Percentiles rank a stretch among this genome's conserved stretches.
These are phyloP conservation scores for Thyatira batis DNA, from an alignment of 2,888 invertebrate genomes.

Conservation along the genomic window DNA sequence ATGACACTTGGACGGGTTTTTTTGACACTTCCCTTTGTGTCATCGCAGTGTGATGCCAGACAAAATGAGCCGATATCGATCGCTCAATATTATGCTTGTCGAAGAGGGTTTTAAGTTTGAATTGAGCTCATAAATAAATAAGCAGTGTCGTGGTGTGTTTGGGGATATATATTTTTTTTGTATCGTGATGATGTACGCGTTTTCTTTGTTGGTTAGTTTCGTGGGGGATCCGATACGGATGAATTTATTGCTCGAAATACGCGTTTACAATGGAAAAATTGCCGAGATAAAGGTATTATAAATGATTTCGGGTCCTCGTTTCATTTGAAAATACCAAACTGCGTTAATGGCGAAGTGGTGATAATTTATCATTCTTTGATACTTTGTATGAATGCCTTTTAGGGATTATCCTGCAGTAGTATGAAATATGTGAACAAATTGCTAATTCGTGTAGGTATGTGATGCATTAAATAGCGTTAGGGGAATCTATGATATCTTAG, in stretches of 20 bases:
- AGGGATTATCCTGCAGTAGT: too few species aligned
- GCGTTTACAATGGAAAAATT: slow-evolving; percentile 21
- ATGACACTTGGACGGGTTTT: slow-evolving; percentile 75
- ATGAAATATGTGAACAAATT: too few species aligned
- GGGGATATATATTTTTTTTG: slow-evolving; percentile 47
- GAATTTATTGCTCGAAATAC: slow-evolving; percentile 44
- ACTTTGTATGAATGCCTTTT: neutral
- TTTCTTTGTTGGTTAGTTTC: slow-evolving; percentile 61
- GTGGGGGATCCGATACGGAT: slow-evolving; percentile 65
- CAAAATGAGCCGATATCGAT: slow-evolving; percentile 79
- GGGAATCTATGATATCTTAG: too few species aligned
- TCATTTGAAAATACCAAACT: neutral
- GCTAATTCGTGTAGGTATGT: too few species aligned
- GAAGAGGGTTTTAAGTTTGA: slow-evolving; percentile 64
- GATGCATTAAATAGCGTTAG: too few species aligned
- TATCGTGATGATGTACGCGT: slow-evolving; percentile 65
- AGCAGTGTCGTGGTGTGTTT: slow-evolving; percentile 74
- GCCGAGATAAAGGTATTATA: slow-evolving; percentile 18
- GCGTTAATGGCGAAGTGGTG: neutral
- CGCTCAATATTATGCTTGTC: slow-evolving; percentile 68
- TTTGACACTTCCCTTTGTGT: slow-evolving; percentile 70
- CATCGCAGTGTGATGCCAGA: slow-evolving; percentile 60
- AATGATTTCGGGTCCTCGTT: slow-evolving; percentile 17
- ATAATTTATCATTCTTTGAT: neutral
- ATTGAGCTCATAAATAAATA: slow-evolving; percentile 80